Evolutionary conservation across 2,888 invertebrate species (phyloP), one percentile per base, ranked within the genome.

Genomic region (Adelphocoris suturalis): DNA sequence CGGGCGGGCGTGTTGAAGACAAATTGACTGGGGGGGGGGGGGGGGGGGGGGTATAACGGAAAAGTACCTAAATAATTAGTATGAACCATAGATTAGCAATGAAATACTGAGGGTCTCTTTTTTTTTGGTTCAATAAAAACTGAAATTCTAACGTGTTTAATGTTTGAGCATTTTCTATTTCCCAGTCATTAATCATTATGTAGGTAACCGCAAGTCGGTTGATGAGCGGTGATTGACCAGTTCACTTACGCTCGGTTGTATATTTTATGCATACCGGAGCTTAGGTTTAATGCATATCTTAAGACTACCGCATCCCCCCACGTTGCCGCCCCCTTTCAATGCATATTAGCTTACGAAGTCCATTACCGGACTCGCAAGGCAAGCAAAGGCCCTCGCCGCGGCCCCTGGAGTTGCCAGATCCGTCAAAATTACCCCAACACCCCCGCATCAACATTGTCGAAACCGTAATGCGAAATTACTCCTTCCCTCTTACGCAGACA

Each of bases 211-310:
- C 3, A 37, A 46, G 28, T 16, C n/a, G 61, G 16, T 76, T 55
- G 27, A 23, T 19, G 76, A 19, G 52, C 46, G 78, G 78, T 88
- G 88, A 88, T 88, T 88, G 88, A 78, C 80, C 88, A 76, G 47
- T 52, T 80, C 88, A 88, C 88, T 88, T 88, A 80, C 88, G 76
- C 61, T 61, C n/a, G 16, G 88, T n/a, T 27, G 80, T 88, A 75
- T 47, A 88, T 88, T 68, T 68, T 80, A 88, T 88, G 76, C 88
- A 88, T 88, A 55, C 88, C 47, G 80, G 27, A 52, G 80, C 61
- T 68, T 27, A 88, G 78, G 80, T 88, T 88, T 88, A 88, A 88
- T 88, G 88, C 88, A 88, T 88, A 88, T 88, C 88, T 88, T 80
- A 55, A 78, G 80, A n/a, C 80, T 46, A 16, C 80, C 28, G 55